Conservation (phyloP, 2,113 vertebrate genomes). For the Megaleporinus macrocephalus region DNA sequence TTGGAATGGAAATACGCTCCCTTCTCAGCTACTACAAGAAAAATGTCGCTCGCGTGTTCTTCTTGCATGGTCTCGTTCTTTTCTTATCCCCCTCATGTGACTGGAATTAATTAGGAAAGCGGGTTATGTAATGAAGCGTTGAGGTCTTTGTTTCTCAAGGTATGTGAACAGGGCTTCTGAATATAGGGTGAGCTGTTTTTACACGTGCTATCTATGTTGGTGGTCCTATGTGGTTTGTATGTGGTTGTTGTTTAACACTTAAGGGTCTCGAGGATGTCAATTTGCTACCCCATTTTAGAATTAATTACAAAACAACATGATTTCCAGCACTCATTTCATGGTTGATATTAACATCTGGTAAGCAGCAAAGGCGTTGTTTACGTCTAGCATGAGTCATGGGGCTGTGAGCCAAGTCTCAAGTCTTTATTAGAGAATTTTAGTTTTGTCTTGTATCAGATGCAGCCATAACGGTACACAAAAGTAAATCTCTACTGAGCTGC, state of each 20-base stretch:
- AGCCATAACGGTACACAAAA: too few species aligned
- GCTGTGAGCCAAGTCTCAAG: too few species aligned
- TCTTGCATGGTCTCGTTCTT: not conserved
- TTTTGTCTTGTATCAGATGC: too few species aligned
- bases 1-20: conserved; percentile 78
- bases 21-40: conserved; percentile 63
- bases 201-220: not conserved
- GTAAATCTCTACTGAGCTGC: too few species aligned
- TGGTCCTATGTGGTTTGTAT: not conserved
- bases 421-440: too few species aligned
- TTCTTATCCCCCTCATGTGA: conserved; percentile 21
- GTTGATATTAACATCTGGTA: too few species aligned
- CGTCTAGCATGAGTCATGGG: too few species aligned
- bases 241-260: not conserved
- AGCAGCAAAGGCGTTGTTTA: too few species aligned
- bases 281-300: too few species aligned
- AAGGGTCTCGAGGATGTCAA: too few species aligned
- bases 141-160: conserved; percentile 59
- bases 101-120: conserved; percentile 66
- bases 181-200: not conserved
- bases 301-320: too few species aligned
- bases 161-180: conserved; percentile 31
- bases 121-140: conserved; percentile 69
- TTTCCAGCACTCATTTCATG: too few species aligned
- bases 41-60: conserved; percentile 65